Conservation (phyloP, 2,888 invertebrate species). For the Lycophotia porphyrea region DNA sequence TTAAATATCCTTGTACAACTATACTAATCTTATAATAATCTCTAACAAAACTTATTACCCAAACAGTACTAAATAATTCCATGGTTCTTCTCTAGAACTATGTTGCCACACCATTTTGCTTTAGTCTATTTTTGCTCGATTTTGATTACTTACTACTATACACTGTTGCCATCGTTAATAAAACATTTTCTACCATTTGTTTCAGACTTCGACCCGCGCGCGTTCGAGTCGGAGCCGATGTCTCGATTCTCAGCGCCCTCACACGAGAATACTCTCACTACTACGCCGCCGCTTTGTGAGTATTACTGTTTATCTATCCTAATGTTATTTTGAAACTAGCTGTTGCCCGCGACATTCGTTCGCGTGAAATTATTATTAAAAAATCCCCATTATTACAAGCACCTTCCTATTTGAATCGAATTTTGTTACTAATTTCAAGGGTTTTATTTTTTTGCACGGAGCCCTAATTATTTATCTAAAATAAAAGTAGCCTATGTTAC, state of each 20-base stretch:
- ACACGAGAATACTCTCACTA: slow-evolving; percentile 75
- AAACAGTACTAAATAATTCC: not conserved
- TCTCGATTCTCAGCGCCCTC: slow-evolving; percentile 78
- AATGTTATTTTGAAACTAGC: too few species aligned
- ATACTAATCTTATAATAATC: not conserved
- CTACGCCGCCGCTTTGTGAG: slow-evolving; percentile 93
- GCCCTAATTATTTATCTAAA: too few species aligned
- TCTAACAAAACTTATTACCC: not conserved
- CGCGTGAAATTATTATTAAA: too few species aligned
- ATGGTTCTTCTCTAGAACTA: not conserved
- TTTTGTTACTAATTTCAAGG: too few species aligned
- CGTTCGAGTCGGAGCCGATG: slow-evolving; percentile 92
- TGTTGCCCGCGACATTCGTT: too few species aligned
- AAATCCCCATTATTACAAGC: too few species aligned
- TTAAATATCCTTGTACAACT: not conserved
- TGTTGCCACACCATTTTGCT: not conserved
- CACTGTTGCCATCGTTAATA: slow-evolving; percentile 3
- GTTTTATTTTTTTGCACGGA: too few species aligned
- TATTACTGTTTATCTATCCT: slow-evolving; percentile 61
- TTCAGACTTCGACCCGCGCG: slow-evolving; percentile 96
- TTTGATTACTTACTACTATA: not conserved
- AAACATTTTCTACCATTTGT: not conserved
- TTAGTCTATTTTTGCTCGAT: not conserved
- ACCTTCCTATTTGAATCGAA: too few species aligned
- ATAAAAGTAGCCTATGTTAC: too few species aligned